These are phyloP conservation scores for Ectropis grisescens DNA, from an alignment of 1,140 invertebrate species.

Conservation along the genomic window DNA sequence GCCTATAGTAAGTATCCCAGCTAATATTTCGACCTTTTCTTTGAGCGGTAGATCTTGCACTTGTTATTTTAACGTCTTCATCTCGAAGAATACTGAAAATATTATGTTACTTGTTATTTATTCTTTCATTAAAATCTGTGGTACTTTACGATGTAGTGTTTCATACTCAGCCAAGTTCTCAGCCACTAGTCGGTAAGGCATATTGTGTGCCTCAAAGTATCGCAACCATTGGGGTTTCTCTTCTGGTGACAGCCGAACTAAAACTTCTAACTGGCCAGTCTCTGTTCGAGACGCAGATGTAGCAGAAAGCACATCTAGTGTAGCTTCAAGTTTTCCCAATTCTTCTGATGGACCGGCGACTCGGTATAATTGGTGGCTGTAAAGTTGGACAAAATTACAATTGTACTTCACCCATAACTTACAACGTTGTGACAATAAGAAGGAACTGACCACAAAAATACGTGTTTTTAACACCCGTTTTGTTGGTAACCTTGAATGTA, in stretches of 20 bases:
- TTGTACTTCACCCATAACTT: no score
- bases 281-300: conserved; percentile 25
- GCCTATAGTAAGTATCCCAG: conserved; percentile 44
- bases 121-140: no score
- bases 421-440: no score
- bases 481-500: no score
- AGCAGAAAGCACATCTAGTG: conserved; percentile 37
- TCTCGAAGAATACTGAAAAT: conserved; percentile 36
- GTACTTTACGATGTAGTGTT: no score
- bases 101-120: not conserved
- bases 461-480: no score
- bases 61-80: conserved; percentile 28
- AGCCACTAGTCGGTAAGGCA: conserved; percentile 33
- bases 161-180: conserved; percentile 54
- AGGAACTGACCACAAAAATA: no score
- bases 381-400: no score
- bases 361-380: conserved; percentile 41
- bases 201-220: conserved; percentile 30
- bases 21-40: conserved; percentile 28
- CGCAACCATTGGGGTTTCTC: conserved; percentile 37
- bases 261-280: conserved; percentile 34
- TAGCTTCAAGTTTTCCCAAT: conserved; percentile 26
- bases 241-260: conserved; percentile 41
- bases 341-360: conserved; percentile 27
- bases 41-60: conserved; percentile 15